Evolutionary conservation across 2,888 invertebrate species (phyloP).

Genomic region (Drosophila demipolita): DNA sequence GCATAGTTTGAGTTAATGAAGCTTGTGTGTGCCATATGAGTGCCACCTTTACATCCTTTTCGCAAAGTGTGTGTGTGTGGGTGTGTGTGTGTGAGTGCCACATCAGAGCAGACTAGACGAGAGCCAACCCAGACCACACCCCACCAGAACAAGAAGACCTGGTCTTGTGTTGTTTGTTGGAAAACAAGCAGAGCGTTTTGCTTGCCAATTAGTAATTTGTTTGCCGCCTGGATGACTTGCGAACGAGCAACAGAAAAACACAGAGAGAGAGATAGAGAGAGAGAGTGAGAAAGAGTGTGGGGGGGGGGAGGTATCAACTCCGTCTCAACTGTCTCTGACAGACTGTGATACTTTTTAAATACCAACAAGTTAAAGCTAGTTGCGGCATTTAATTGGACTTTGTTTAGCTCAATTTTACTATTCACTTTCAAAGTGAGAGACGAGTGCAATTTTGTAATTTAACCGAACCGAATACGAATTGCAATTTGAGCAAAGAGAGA

Average conservation of each 20-base stretch:
- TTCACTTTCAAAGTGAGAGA: constrained; percentile 3
- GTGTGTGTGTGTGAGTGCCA: constrained; percentile 2
- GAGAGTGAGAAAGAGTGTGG: neutral
- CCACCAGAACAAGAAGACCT: constrained; percentile 14
- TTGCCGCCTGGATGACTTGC: constrained; percentile 58
- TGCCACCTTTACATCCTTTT: constrained; percentile 43
- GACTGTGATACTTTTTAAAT: constrained; percentile 40
- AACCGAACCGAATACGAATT: neutral
- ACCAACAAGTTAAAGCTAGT: constrained; percentile 11
- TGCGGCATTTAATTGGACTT: constrained; percentile 2
- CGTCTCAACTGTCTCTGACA: constrained; percentile 44
- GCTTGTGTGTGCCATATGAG: constrained; percentile 67
- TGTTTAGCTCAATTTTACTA: constrained; percentile 1
- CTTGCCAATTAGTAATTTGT: constrained; percentile 79
- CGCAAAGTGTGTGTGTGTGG: neutral
- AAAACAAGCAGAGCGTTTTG: constrained; percentile 78
- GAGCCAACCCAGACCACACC: constrained; percentile 9
- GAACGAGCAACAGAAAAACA: constrained; percentile 5
- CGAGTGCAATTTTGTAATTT: neutral
- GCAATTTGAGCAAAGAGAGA: neutral
- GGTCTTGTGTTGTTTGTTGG: constrained; percentile 65
- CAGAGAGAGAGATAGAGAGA: neutral
- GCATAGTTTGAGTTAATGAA: constrained; percentile 80
- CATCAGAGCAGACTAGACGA: constrained; percentile 15
- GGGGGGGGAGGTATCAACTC: neutral